These are phyloP conservation scores for Xenotilapia caudafasciata DNA, from an alignment of 2,113 vertebrate species.

Conservation along the genomic window DNA sequence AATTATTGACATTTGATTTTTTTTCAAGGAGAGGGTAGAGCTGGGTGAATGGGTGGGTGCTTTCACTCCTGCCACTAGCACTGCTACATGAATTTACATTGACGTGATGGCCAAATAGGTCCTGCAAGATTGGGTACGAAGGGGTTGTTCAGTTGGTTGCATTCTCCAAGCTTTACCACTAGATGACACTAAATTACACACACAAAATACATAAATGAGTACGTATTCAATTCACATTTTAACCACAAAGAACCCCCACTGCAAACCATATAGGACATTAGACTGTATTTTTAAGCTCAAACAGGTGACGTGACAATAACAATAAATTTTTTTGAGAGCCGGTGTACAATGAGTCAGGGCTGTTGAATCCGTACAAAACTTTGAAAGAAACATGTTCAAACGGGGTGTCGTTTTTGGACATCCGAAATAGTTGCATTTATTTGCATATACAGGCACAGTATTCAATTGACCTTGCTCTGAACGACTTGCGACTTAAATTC, in stretches of 20 bases:
- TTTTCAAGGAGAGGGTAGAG: not conserved
- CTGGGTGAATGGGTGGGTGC: not conserved
- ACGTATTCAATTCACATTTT: not conserved
- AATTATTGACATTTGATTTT: not conserved
- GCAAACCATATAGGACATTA: not conserved
- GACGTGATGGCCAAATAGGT: not conserved
- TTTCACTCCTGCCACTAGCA: not conserved
- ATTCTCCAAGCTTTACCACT: not conserved
- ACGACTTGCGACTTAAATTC: not conserved
- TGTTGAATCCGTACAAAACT: not conserved
- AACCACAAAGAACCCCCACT: not conserved
- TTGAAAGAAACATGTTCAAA: not conserved
- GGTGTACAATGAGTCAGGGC: not conserved
- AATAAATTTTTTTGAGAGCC: accelerated
- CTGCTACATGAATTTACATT: not conserved
- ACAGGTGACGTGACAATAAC: not conserved
- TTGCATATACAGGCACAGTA: not conserved
- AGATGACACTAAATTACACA: not conserved
- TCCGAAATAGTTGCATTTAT: not conserved
- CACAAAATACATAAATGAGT: not conserved
- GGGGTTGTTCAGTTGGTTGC: not conserved
- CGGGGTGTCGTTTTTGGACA: not conserved
- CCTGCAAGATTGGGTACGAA: not conserved
- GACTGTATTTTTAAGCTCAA: not conserved
- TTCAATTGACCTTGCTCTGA: not conserved